Evolutionary conservation across 2,797 vertebrate genomes (phyloP), one percentile per base, ranked within the genome.

Genomic region (Argyrosomus regius): DNA sequence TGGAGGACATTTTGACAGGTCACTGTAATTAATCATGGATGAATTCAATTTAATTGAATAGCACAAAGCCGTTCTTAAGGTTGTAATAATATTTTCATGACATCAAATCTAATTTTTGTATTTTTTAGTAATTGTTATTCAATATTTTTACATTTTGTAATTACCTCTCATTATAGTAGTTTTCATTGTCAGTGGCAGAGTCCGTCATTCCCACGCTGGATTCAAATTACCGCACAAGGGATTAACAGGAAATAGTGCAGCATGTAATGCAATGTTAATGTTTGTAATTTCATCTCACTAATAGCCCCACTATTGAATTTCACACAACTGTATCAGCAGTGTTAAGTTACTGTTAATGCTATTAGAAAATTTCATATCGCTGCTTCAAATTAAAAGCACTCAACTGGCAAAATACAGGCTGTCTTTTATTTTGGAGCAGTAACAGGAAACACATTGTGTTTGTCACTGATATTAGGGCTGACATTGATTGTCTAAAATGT

Each of bases 331-430:
- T 41, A 31, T 13, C 6, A n/a, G 0, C n/a, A 20, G 1, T 22
- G 18, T 45, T 7, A 49, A 56, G 56, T 72, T 69, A 26, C 26
- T 43, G 12, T 5, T 18, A 12, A 39, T 52, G 16, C 66, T 39
- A 46, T 60, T 2, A 3, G 1, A 57, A 39, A 39, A 43, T 59
- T 31, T 73, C 54, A 63, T 22, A 18, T 1, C 64, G 13, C 26
- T 57, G 28, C 58, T 78, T 75, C 73, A 74, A 11, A 81, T 49
- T 74, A 66, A 84, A 78, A 64, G 39, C 31, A 4, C 13, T 46
- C 6, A 31, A 31, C 0, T 9, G 10, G 0, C 0, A 0, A n/a
- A 41, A 52, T 1, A 20, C 1, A 0, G n/a, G 1, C 8, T 12
- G 14, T 0, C 18, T 64, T 69, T 75, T 76, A 54, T 64, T 78